Base-by-base conservation (phyloP, 2,113 vertebrate genomes). In the Onychostruthus taczanowskii region DNA sequence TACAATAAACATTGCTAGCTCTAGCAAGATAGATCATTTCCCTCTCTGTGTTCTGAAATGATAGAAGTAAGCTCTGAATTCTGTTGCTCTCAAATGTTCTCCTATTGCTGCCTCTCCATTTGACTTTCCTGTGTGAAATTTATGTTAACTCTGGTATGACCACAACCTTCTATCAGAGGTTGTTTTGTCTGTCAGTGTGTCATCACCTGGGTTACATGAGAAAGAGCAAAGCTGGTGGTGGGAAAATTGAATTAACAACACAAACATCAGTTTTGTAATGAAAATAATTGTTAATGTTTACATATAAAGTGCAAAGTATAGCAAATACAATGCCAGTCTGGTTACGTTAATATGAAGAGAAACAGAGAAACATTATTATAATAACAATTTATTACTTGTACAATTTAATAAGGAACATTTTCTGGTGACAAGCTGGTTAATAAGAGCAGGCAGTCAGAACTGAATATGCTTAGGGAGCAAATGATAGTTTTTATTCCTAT, bases 391-490 rank as follows among this genome's bases (percentile, higher is more conserved):
- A 70, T 94, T 93, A 87, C 56, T 90, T 90, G 78, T 67, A 66
- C 35, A 89, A 78, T 93, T 94, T 97, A 96, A 95, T 96, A 92
- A 89, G 41, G 39, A 95, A 67, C 15, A 50, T 83, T 95, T 87
- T 78, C 46, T 88, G 39, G 23, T 91, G 94, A 91, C 91, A 96
- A 88, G 74, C 43, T 91, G 77, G 63, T 92, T 96, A 97, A 96
- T 96, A 94, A 86, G 64, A 96, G 15, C 37, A 93, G 93, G 61
- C 94, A 90, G 86, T 85, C 77, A 94, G 84, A 96, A 93, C 61
- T 78, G 44, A 85, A 76, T 92, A 77, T 61, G 31, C 27, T 92
- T 79, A 44, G 68, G 89, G 56, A 79, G 30, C 13, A 84, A 93
- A 89, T 89, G 37, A 24, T 77, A 74, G 26, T 47, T 94, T 95